Conservation (phyloP, 2,113 vertebrate species). For the Pogonocichla stellata region DNA sequence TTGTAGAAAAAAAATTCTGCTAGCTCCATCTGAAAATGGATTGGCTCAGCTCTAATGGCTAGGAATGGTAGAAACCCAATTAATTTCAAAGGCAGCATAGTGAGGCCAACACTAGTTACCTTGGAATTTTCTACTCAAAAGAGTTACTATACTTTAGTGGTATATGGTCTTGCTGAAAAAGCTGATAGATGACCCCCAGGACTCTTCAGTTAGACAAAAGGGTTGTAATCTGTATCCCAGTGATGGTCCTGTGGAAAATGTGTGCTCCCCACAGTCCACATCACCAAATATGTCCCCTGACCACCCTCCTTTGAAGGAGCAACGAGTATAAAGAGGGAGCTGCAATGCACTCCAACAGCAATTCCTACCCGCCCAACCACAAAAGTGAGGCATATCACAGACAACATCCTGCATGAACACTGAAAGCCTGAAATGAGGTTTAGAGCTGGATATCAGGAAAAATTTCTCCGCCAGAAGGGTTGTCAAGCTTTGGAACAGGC, state of each 20-base stretch:
- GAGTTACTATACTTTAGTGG: neutral
- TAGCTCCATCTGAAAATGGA: neutral
- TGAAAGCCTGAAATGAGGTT: neutral
- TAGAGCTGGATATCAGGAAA: neutral
- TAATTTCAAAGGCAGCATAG: neutral
- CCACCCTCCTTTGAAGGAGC: neutral
- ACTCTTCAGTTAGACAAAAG: neutral
- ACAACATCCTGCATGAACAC: neutral
- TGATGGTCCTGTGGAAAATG: neutral
- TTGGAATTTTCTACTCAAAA: neutral
- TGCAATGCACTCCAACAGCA: neutral
- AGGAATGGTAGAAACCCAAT: neutral
- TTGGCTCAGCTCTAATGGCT: neutral
- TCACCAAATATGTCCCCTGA: neutral
- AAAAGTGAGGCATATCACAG: neutral
- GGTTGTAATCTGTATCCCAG: neutral
- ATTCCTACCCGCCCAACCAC: neutral
- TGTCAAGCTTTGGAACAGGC: neutral
- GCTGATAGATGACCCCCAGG: neutral
- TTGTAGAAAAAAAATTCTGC: neutral
- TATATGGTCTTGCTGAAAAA: neutral
- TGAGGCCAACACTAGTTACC: neutral
- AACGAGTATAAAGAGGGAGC: neutral
- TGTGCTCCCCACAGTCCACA: neutral
- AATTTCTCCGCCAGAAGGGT: neutral